These are phyloP conservation scores for Eudemis profundana DNA, from an alignment of 2,888 invertebrate genomes.

Conservation along the genomic window DNA sequence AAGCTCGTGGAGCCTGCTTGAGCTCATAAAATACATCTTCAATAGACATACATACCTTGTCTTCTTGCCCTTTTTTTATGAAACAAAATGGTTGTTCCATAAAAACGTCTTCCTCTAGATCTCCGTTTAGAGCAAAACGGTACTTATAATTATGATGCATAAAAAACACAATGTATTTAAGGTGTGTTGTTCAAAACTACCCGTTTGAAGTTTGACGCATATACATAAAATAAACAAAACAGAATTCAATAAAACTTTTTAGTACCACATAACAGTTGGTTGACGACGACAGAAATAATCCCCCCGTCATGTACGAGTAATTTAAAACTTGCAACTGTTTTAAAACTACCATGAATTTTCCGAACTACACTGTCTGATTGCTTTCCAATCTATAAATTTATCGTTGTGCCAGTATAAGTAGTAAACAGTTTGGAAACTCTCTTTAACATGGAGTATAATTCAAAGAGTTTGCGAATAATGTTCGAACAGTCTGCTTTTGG, in stretches of 20 bases:
- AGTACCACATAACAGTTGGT: neutral
- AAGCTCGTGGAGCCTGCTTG: too few species aligned
- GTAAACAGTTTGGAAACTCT: slow-evolving; percentile 38
- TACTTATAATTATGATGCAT: too few species aligned
- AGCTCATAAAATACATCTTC: too few species aligned
- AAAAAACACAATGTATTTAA: too few species aligned
- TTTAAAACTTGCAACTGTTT: slow-evolving; percentile 39
- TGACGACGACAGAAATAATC: neutral
- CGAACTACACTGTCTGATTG: slow-evolving; percentile 41
- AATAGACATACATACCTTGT: too few species aligned
- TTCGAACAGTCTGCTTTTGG: slow-evolving; percentile 27
- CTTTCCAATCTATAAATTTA: slow-evolving; percentile 44
- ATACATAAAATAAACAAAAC: slow-evolving; percentile 1
- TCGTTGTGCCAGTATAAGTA: slow-evolving; percentile 32
- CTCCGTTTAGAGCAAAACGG: too few species aligned
- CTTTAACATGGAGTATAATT: slow-evolving; percentile 41
- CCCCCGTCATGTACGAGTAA: slow-evolving; percentile 18
- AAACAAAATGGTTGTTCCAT: too few species aligned
- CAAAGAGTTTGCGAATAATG: slow-evolving; percentile 36
- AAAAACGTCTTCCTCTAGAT: too few species aligned
- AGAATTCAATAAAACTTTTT: slow-evolving; percentile 7
- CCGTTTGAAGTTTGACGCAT: too few species aligned
- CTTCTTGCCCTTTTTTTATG: too few species aligned
- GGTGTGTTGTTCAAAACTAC: too few species aligned
- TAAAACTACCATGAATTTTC: slow-evolving; percentile 41